A percentile compares a stretch with the other conserved stretches of the same genome.
Conservation (phyloP, 2,888 invertebrate species). For the Griposia aprilina region DNA sequence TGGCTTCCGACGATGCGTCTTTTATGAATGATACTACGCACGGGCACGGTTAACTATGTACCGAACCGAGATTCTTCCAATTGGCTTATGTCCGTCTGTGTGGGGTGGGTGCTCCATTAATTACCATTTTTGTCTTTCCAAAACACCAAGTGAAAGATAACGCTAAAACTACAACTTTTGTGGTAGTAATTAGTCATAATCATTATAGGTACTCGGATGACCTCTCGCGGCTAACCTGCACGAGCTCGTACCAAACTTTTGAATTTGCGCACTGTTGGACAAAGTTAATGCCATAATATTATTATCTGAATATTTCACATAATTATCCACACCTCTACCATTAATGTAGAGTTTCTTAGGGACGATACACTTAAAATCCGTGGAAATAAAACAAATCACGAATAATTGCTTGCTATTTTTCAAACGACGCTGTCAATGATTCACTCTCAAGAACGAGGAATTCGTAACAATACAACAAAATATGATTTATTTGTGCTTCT, state of each 20-base stretch:
- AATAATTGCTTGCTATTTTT: neutral
- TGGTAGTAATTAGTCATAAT: neutral
- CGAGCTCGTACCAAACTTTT: neutral
- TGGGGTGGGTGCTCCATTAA: too few species aligned
- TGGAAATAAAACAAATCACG: slow-evolving; percentile 5
- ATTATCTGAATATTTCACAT: too few species aligned
- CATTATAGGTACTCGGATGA: neutral
- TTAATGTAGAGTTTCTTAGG: neutral
- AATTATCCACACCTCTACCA: neutral
- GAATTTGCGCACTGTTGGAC: neutral
- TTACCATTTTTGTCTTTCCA: neutral
- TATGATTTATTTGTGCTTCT: too few species aligned
- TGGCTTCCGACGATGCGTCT: too few species aligned
- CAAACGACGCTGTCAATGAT: slow-evolving; percentile 3
- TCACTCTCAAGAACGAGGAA: slow-evolving; percentile 3
- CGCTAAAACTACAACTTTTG: neutral
- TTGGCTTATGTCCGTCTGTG: neutral
- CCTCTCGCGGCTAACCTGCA: neutral
- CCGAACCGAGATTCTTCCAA: neutral
- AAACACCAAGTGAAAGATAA: neutral
- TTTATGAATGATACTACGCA: neutral
- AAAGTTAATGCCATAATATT: neutral
- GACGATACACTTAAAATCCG: neutral
- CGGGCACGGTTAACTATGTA: neutral
- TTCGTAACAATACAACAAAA: neutral